Evolutionary conservation across 1,140 invertebrate genomes (phyloP).

Genomic region (Saccostrea echinata): DNA sequence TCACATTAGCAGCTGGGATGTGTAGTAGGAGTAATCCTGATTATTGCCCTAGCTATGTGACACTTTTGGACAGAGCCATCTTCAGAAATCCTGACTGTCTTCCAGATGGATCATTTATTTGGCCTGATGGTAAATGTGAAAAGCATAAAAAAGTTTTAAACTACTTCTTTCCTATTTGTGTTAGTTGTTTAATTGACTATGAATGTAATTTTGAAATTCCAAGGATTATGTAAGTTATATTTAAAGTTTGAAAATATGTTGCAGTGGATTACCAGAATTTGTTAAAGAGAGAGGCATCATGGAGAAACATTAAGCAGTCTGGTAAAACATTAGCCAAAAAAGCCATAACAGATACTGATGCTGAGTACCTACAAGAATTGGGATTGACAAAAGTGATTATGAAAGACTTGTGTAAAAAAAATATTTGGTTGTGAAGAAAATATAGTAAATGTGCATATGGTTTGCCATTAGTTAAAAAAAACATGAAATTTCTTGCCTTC

Average conservation of each 20-base stretch:
- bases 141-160: background rate
- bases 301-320: slow-evolving; percentile 15
- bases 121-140: slow-evolving; percentile 44
- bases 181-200: too few relatives aligned
- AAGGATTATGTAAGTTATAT: background rate
- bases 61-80: slow-evolving; percentile 56
- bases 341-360: background rate
- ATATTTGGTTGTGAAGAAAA: background rate
- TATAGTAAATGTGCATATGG: background rate
- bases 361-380: background rate
- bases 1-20: slow-evolving; percentile 54
- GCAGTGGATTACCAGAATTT: background rate
- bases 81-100: slow-evolving; percentile 56
- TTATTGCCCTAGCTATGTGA: slow-evolving; percentile 48
- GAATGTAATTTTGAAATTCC: too few relatives aligned
- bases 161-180: background rate
- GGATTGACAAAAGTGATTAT: slow-evolving; percentile 15
- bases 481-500: background rate
- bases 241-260: background rate
- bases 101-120: slow-evolving; percentile 52
- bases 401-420: background rate
- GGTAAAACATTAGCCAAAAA: slow-evolving; percentile 28
- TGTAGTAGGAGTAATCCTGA: slow-evolving; percentile 48
- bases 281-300: slow-evolving; percentile 18
- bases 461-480: background rate